Evolutionary conservation across 2,113 vertebrate species (phyloP).

Genomic region (Cephalopholis sonnerati): DNA sequence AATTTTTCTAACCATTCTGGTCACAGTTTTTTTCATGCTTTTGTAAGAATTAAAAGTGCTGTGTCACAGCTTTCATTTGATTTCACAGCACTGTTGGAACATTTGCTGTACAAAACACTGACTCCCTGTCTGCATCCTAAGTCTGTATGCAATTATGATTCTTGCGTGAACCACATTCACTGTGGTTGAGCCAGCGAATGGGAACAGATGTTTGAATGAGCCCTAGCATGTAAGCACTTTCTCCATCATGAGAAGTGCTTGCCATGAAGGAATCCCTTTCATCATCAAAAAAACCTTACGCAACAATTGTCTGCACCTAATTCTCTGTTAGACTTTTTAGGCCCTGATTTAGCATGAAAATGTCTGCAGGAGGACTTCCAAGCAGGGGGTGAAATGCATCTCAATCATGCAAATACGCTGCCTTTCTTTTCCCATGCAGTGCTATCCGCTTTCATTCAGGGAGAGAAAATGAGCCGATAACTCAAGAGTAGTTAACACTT

Average conservation of each 20-base stretch:
- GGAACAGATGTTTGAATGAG: slow-evolving; percentile 77
- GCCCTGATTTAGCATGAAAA: slow-evolving; percentile 69
- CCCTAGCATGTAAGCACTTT: slow-evolving; percentile 75
- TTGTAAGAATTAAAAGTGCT: slow-evolving; percentile 40
- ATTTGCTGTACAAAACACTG: slow-evolving; percentile 41
- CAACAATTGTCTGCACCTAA: slow-evolving; percentile 58
- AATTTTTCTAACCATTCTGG: background rate
- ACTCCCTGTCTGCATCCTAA: slow-evolving; percentile 40
- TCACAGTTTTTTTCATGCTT: background rate
- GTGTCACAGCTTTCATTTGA: slow-evolving; percentile 39
- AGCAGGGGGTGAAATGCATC: slow-evolving; percentile 44
- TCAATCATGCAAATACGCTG: slow-evolving; percentile 68
- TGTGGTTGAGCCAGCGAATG: slow-evolving; percentile 71
- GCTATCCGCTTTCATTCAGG: slow-evolving; percentile 57
- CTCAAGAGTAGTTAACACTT: slow-evolving; percentile 64
- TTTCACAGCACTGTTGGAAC: slow-evolving; percentile 36
- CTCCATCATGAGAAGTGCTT: slow-evolving; percentile 62
- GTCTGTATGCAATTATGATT: slow-evolving; percentile 77
- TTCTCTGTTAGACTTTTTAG: slow-evolving; percentile 57
- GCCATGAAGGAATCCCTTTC: slow-evolving; percentile 69
- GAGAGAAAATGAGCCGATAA: slow-evolving; percentile 57
- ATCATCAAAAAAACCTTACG: slow-evolving; percentile 50
- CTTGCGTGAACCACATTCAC: slow-evolving; percentile 72
- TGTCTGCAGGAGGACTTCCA: slow-evolving; percentile 37
- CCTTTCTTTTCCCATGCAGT: slow-evolving; percentile 51